phyloP scores from a whole-genome alignment of 2,888 invertebrate species.

The Pyrocoelia pectoralis region DNA sequence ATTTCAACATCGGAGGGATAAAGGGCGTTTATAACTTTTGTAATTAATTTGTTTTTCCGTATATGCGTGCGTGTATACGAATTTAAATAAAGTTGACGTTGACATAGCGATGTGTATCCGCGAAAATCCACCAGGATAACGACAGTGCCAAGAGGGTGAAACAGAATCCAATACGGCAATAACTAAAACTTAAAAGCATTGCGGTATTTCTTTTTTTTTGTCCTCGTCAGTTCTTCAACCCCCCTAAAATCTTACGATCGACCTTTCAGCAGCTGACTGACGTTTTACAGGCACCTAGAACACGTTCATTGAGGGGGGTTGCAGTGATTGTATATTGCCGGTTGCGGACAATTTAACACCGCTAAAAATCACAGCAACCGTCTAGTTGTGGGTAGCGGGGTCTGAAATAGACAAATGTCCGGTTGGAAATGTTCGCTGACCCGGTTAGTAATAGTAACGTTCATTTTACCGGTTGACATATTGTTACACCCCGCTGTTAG shows the following conservation, averaged over 20 bases:
- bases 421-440: conserved; percentile 43
- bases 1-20: conserved; percentile 13
- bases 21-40: conserved; percentile 10
- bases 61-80: conserved; percentile 5
- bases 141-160: not conserved
- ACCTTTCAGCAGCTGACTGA: conserved; percentile 34
- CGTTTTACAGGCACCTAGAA: conserved; percentile 31
- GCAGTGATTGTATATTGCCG: conserved; percentile 42
- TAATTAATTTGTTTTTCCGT: conserved; percentile 21
- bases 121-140: conserved; percentile 2
- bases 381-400: conserved; percentile 39
- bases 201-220: conserved; percentile 20
- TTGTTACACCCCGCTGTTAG: conserved; percentile 39
- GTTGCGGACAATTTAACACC: conserved; percentile 44
- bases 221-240: not conserved
- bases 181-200: conserved; percentile 18
- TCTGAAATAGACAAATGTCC: conserved; percentile 46
- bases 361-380: conserved; percentile 42
- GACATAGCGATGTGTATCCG: not conserved
- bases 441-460: conserved; percentile 38
- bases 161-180: conserved; percentile 17
- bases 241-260: conserved; percentile 35
- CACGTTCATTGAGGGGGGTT: conserved; percentile 22
- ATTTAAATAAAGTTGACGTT: conserved; percentile 19
- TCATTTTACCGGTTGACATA: conserved; percentile 39